phyloP scores from a whole-genome alignment of 2,797 vertebrate genomes.

The Halcyon chelicuti region DNA sequence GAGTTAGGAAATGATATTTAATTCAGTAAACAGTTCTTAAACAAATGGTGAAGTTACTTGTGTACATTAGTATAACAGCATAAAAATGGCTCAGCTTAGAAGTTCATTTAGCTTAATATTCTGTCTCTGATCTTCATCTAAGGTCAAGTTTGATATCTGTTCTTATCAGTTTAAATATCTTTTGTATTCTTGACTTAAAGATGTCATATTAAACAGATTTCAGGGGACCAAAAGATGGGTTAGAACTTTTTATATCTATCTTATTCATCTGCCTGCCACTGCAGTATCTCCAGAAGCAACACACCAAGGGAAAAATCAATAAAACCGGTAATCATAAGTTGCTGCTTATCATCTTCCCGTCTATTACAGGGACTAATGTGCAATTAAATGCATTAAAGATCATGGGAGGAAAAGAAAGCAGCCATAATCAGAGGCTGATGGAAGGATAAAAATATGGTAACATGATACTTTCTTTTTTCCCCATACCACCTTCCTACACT shows the following conservation, averaged over 20 bases:
- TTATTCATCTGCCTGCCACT: background rate
- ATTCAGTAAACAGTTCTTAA: background rate
- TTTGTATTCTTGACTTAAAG: background rate
- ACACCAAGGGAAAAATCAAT: conserved; percentile 41
- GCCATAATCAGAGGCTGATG: background rate
- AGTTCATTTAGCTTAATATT: background rate
- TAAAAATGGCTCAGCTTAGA: background rate
- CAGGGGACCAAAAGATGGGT: background rate
- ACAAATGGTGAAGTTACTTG: background rate
- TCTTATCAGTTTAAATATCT: background rate
- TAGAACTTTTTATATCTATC: background rate
- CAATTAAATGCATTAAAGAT: conserved; percentile 49
- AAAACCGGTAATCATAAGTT: background rate
- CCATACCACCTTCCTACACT: background rate
- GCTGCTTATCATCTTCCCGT: conserved; percentile 36
- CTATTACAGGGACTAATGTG: conserved; percentile 28
- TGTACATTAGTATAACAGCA: background rate
- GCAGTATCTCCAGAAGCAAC: conserved; percentile 10
- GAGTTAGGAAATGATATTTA: background rate
- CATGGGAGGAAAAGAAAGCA: background rate
- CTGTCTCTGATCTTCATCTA: background rate
- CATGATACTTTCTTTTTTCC: background rate
- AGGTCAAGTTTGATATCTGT: background rate
- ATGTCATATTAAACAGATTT: background rate
- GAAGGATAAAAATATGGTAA: conserved; percentile 1